phyloP scores from a whole-genome alignment of 2,888 invertebrate genomes.

The Ormyrus rosae region DNA sequence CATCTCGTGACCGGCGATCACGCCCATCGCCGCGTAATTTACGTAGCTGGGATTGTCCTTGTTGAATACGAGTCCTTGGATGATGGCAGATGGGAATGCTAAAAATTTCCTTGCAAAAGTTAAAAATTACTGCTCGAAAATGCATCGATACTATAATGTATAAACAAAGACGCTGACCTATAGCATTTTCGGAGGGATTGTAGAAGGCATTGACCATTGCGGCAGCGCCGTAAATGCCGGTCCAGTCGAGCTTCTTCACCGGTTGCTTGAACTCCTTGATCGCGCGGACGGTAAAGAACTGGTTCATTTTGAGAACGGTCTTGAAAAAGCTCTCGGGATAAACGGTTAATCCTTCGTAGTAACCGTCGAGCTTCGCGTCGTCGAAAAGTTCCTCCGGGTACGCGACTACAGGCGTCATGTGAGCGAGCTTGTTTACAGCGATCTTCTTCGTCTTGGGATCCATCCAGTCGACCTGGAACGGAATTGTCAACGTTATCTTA shows the following conservation, averaged over 20 bases:
- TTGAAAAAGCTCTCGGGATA: conserved; percentile 74
- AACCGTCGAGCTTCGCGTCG: conserved; percentile 85
- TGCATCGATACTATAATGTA: no score
- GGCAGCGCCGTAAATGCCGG: conserved; percentile 75
- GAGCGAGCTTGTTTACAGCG: conserved; percentile 87
- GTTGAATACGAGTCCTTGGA: no score
- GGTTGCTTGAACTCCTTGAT: conserved; percentile 76
- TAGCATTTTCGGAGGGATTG: conserved; percentile 77
- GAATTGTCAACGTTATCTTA: no score
- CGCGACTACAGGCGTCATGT: conserved; percentile 93
- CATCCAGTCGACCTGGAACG: conserved; percentile 88
- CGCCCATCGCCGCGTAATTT: conserved; percentile 93
- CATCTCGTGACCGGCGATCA: conserved; percentile 94
- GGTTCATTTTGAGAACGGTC: conserved; percentile 76
- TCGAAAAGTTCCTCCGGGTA: conserved; percentile 93
- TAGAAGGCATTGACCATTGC: conserved; percentile 79
- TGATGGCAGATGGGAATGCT: no score
- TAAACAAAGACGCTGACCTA: conserved; percentile 74
- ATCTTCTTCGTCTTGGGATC: conserved; percentile 86
- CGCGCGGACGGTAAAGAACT: conserved; percentile 76
- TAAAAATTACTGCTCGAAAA: no score
- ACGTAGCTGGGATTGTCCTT: no score
- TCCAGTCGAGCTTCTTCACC: conserved; percentile 78
- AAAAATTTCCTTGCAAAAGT: not conserved
- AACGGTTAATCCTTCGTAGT: conserved; percentile 80